phyloP scores from a whole-genome alignment of 2,113 vertebrate genomes.

The Mionectes macconnelli region DNA sequence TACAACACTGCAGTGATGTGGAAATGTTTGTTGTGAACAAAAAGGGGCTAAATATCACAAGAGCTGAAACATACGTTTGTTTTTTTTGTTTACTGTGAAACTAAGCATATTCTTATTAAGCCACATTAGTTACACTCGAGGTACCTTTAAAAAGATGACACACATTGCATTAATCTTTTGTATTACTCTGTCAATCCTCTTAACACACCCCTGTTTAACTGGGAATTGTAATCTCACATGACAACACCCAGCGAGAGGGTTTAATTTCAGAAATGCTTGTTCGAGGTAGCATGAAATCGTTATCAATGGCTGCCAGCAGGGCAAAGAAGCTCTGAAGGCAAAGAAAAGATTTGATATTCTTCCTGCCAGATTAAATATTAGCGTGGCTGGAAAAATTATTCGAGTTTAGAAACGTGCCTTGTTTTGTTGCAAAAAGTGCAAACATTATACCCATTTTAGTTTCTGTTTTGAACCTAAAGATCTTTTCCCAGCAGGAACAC shows the following conservation, averaged over 20 bases:
- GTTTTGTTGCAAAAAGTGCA: neutral
- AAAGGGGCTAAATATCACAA: neutral
- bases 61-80: neutral
- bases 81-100: constrained; percentile 29
- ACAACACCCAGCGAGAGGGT: constrained; percentile 71
- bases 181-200: constrained; percentile 59
- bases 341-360: constrained; percentile 20
- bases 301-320: constrained; percentile 77
- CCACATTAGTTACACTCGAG: constrained; percentile 44
- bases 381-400: neutral
- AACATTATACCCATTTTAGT: neutral
- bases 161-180: constrained; percentile 60
- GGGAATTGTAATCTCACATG: constrained; percentile 72
- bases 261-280: constrained; percentile 74
- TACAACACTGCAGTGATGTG: neutral
- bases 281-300: constrained; percentile 78
- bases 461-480: neutral
- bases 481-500: neutral
- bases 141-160: constrained; percentile 48
- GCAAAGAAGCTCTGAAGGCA: constrained; percentile 36
- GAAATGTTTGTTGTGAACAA: neutral
- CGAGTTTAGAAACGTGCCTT: neutral
- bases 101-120: constrained; percentile 35
- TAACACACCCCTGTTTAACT: constrained; percentile 57
- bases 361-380: constrained; percentile 49